Conservation (phyloP, 2,113 vertebrate species). For the Catharus fuscescens region DNA sequence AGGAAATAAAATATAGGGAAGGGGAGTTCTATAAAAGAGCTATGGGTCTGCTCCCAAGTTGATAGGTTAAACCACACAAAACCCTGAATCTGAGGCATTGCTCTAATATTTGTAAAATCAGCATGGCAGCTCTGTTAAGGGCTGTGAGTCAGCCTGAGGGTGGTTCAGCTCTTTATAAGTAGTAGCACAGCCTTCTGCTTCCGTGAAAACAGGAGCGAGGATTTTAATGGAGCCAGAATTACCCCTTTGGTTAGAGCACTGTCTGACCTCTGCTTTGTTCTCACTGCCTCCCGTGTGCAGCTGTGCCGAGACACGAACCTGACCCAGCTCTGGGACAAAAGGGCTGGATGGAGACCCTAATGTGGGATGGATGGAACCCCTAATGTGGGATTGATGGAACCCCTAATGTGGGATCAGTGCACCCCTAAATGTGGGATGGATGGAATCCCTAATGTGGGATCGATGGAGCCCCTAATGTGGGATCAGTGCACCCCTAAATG, state of each 20-base stretch:
- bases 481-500: neutral
- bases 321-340: neutral
- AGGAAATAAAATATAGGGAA: constrained; percentile 54
- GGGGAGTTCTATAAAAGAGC: constrained; percentile 16
- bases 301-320: neutral
- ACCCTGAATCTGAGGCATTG: neutral
- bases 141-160: constrained; percentile 47
- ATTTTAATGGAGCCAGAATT: constrained; percentile 12
- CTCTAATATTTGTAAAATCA: constrained; percentile 47
- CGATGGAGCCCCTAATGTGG: too few relatives aligned
- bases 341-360: neutral
- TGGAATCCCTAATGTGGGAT: neutral
- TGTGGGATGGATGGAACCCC: neutral
- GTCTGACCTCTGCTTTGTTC: constrained; percentile 49
- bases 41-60: constrained; percentile 1
- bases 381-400: too few relatives aligned
- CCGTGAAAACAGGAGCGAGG: neutral
- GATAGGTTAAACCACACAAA: constrained; percentile 27
- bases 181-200: constrained; percentile 9
- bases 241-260: neutral
- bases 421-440: too few relatives aligned
- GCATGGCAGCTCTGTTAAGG: constrained; percentile 52
- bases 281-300: neutral
- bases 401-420: neutral
- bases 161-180: constrained; percentile 41